Base-by-base conservation (phyloP, 2,888 invertebrate species). In the Epicampocera succincta region DNA sequence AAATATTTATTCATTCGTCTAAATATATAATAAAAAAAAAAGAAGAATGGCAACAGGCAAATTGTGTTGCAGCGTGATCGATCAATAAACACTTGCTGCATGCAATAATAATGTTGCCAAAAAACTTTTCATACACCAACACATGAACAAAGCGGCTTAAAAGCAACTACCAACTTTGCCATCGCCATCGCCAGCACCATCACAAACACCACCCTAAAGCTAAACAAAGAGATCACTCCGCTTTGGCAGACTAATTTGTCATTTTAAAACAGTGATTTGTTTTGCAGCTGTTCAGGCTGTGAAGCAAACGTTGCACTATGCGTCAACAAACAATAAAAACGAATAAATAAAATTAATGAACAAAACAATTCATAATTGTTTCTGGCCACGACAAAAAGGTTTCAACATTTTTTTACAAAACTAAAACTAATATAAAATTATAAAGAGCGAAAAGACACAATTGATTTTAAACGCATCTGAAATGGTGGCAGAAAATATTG, bases 161-260 rank as follows among this genome's bases (percentile, higher is more conserved):
- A 60, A 21, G 50, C 60, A 40, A 58, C 74, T 54, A 65, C 44
- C 29, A 77, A 65, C 65, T 58, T 74, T 33, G 15, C 52, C 50
- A 75, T 46, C 33, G 21, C 56, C 42, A 50, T n/a, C 25, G 29
- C 33, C 15, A 65, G 9, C 40, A 25, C 21, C 42, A 63, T 0
- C 48, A 77, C 71, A 40, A 78, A 33, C 72, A 69, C 46, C 68
- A 68, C 71, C 79, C 66, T 63, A 54, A 73, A 76, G 76, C 79
- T 44, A 83, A 77, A 80, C 75, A 68, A 74, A 83, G 78, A 73
- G 74, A 80, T 79, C 75, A 73, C 66, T 75, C 79, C 71, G 73
- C 58, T 77, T 74, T 69, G 78, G 74, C 76, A 87, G 86, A 87
- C 87, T 88, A 87, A 89, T 89, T 89, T 89, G 89, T 89, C 89